Evolutionary conservation across 2,797 vertebrate genomes (phyloP).

Genomic region (Spea hammondii): DNA sequence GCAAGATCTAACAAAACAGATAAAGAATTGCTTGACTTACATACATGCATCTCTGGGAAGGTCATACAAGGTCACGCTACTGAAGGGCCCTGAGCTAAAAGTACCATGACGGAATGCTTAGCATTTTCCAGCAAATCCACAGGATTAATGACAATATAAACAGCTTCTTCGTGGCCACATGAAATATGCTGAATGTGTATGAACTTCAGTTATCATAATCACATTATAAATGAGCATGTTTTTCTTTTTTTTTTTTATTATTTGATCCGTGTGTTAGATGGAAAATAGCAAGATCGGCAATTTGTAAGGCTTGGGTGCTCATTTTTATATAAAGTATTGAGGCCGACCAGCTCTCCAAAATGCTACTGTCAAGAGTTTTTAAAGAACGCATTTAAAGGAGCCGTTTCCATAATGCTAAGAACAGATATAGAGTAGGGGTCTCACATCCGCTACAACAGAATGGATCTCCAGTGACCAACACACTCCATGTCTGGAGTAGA

Average conservation of each 20-base stretch:
- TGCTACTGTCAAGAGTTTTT: neutral
- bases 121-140: constrained; percentile 54
- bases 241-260: constrained; percentile 25
- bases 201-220: constrained; percentile 34
- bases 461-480: too few relatives aligned
- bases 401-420: neutral
- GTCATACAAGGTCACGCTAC: constrained; percentile 36
- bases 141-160: constrained; percentile 54
- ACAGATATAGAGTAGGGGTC: neutral
- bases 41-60: constrained; percentile 26
- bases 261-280: constrained; percentile 29
- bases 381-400: neutral
- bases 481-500: too few relatives aligned
- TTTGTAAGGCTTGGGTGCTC: neutral
- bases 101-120: constrained; percentile 40
- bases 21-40: constrained; percentile 8
- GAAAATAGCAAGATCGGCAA: constrained; percentile 36
- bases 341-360: constrained; percentile 1
- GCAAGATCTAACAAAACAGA: neutral
- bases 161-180: constrained; percentile 40
- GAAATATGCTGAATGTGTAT: constrained; percentile 42
- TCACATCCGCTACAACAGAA: too few relatives aligned
- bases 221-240: constrained; percentile 7
- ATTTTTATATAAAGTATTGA: constrained; percentile 13
- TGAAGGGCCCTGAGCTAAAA: constrained; percentile 30